Evolutionary conservation across 2,113 vertebrate species (phyloP).

Genomic region (Jaculus jaculus): DNA sequence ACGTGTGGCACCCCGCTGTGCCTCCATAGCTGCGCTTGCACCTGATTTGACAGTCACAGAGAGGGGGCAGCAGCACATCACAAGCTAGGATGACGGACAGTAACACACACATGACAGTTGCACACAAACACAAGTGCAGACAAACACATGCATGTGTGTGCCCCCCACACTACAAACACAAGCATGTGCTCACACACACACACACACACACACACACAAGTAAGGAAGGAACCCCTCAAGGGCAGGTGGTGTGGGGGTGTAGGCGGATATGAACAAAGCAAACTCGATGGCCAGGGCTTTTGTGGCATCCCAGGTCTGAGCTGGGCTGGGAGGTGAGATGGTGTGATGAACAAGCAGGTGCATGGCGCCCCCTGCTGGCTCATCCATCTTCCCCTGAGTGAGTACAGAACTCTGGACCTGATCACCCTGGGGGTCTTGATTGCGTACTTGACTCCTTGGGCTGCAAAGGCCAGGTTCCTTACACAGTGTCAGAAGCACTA

Average conservation of each 20-base stretch:
- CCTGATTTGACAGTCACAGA: neutral
- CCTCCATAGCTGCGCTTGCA: neutral
- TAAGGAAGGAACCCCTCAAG: neutral
- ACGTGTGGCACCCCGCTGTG: too few relatives aligned
- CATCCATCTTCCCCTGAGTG: neutral
- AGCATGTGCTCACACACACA: accelerated
- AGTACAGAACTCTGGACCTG: neutral
- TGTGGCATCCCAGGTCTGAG: too few relatives aligned
- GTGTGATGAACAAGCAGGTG: neutral
- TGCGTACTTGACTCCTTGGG: accelerated
- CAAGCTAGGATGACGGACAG: neutral
- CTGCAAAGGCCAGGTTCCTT: neutral
- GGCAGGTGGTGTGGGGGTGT: too few relatives aligned
- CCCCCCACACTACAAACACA: too few relatives aligned
- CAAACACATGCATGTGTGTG: too few relatives aligned
- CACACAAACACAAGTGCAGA: neutral
- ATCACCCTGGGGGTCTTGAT: neutral
- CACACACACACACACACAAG: too few relatives aligned
- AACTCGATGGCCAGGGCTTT: neutral
- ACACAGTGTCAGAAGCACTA: neutral
- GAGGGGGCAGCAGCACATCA: neutral
- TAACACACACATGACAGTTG: neutral
- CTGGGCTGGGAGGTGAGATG: neutral
- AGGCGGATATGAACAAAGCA: too few relatives aligned
- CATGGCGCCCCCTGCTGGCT: neutral